A percentile compares a stretch with the other conserved stretches of the same genome.
These are phyloP conservation scores for Neodiprion virginianus DNA, from an alignment of 1,140 invertebrate species.

Conservation along the genomic window DNA sequence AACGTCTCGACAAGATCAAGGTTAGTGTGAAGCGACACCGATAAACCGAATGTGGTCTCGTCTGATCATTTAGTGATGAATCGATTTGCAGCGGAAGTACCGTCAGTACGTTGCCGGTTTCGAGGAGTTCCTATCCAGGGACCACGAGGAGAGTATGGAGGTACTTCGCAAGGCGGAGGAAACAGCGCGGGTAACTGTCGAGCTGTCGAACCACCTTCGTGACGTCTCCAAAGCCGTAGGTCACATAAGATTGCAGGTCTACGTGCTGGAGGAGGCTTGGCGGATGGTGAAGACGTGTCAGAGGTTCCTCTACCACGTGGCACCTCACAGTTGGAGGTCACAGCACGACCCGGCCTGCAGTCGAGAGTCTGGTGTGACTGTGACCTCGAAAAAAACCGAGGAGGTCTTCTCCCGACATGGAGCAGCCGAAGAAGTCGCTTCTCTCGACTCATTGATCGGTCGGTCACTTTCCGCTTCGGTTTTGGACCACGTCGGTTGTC, in stretches of 20 bases:
- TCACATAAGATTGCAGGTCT: slow-evolving; percentile 65
- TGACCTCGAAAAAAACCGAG: slow-evolving; percentile 11
- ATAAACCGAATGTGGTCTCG: background rate
- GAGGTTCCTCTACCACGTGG: slow-evolving; percentile 67
- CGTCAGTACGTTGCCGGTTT: slow-evolving; percentile 65
- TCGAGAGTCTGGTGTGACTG: slow-evolving; percentile 15
- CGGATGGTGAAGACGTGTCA: slow-evolving; percentile 69
- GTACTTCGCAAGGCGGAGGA: slow-evolving; percentile 63
- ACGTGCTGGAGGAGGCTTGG: slow-evolving; percentile 69
- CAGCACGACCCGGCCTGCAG: slow-evolving; percentile 51
- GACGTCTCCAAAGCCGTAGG: slow-evolving; percentile 50
- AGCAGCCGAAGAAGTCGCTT: slow-evolving; percentile 53
- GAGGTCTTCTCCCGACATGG: slow-evolving; percentile 45
- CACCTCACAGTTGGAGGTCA: slow-evolving; percentile 66
- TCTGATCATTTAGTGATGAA: background rate
- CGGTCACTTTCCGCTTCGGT: slow-evolving; percentile 55
- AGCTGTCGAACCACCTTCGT: slow-evolving; percentile 57
- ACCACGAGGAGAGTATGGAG: slow-evolving; percentile 67
- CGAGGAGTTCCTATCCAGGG: slow-evolving; percentile 68
- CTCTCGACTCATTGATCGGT: slow-evolving; percentile 57
- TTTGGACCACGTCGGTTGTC: background rate
- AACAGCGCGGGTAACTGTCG: slow-evolving; percentile 57
- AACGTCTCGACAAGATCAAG: slow-evolving; percentile 62
- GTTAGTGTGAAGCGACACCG: slow-evolving; percentile 42
- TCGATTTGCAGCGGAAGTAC: slow-evolving; percentile 38